Evolutionary conservation across 1,140 invertebrate genomes (phyloP), one percentile per base, ranked within the genome.

Genomic region (Phocides pigmalion): DNA sequence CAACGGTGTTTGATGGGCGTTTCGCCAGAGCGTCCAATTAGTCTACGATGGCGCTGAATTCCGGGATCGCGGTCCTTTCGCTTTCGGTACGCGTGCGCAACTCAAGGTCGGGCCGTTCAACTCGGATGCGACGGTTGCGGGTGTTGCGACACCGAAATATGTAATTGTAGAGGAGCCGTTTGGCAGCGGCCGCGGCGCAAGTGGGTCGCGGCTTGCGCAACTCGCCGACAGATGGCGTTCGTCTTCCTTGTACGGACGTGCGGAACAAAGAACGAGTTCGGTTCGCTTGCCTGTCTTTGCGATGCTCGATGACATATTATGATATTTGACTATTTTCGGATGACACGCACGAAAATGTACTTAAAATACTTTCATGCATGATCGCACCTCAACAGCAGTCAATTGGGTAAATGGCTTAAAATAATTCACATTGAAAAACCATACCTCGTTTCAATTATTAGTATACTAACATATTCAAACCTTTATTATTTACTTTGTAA

Each of bases 101-200:
- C 74, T 79, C 84, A 89, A 87, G 87, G 84, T 82, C 86, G 82
- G 83, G 84, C 79, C 88, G 84, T 90, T 90, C 86, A 90, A 90
- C 88, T 90, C 88, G 87, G 88, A 90, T 90, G 86, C 82, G 84
- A 89, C 84, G 72, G 74, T 65, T 75, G 39, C 63, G 78, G 83
- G 62, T 71, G 79, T 89, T 87, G 86, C 87, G 85, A 89, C 87
- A 87, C 84, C 79, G 73, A 84, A 87, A 87, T 85, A 87, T 89
- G 84, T 89, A 87, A 87, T 87, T 87, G 86, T 85, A 81, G 82
- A 86, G 87, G 79, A 87, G 82, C 76, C 85, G 85, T 82, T 86
- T 88, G 87, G 82, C 87, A 86, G 87, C 87, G 83, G 81, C 81
- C 76, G 76, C 77, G 62, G 70, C 79, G 78, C 78, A 90, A 90